phyloP scores from a whole-genome alignment of 2,888 invertebrate genomes.

The Chironomus tentans region DNA sequence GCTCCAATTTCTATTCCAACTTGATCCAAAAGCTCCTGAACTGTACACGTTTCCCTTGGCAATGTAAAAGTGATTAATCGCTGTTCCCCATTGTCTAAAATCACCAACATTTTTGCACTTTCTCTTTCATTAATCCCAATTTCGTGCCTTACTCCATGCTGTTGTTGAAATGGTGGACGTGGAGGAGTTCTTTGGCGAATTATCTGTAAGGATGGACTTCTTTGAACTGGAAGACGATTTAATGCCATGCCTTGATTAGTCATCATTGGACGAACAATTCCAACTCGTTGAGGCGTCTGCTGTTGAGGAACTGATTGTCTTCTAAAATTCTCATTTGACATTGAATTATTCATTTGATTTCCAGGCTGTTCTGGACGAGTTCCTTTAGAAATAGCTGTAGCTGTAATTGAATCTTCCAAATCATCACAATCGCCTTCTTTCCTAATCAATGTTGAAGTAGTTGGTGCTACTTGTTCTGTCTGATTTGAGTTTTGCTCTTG shows the following conservation, averaged over 20 bases:
- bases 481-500: neutral
- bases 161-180: slow-evolving; percentile 15
- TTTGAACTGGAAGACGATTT: neutral
- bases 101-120: slow-evolving; percentile 71
- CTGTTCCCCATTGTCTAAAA: slow-evolving; percentile 68
- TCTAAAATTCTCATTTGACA: neutral
- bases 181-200: slow-evolving; percentile 31
- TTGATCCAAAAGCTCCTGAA: slow-evolving; percentile 73
- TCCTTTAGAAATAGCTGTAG: slow-evolving; percentile 41
- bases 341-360: neutral
- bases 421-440: slow-evolving; percentile 44
- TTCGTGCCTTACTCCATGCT: slow-evolving; percentile 1
- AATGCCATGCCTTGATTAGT: neutral
- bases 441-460: slow-evolving; percentile 7
- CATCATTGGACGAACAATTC: slow-evolving; percentile 16
- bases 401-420: slow-evolving; percentile 47
- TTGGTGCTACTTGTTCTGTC: neutral
- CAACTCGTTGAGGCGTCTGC: neutral
- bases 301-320: neutral
- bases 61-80: slow-evolving; percentile 72
- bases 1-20: slow-evolving; percentile 59
- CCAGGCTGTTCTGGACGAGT: slow-evolving; percentile 22
- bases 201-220: slow-evolving; percentile 27
- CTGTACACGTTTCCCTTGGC: slow-evolving; percentile 72
- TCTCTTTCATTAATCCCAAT: slow-evolving; percentile 46